Conservation (phyloP, 2,888 invertebrate species). For the Emesis furor region DNA sequence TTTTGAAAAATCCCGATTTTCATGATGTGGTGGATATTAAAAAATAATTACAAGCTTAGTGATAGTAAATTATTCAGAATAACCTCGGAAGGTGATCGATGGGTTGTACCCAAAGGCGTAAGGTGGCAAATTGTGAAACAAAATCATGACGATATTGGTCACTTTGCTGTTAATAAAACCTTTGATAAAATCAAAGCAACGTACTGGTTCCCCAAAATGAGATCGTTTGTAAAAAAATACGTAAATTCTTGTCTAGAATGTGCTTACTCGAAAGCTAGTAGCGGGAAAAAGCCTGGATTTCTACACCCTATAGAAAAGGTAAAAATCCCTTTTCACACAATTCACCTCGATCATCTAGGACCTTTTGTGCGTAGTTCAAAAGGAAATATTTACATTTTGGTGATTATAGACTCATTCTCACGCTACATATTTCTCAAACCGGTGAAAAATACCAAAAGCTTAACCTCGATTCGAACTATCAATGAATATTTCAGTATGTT, state of each 20-base stretch:
- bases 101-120: conserved; percentile 14
- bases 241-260: conserved; percentile 61
- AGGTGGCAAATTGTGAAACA: conserved; percentile 68
- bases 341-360: conserved; percentile 71
- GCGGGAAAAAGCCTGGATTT: conserved; percentile 57
- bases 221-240: conserved; percentile 64
- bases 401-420: conserved; percentile 52
- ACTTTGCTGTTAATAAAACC: conserved; percentile 66
- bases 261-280: conserved; percentile 50
- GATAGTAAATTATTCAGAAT: background rate
- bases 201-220: conserved; percentile 73
- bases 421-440: background rate
- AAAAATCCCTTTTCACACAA: conserved; percentile 69
- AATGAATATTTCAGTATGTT: conserved; percentile 65
- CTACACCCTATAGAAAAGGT: conserved; percentile 70
- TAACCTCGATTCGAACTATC: conserved; percentile 45
- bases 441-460: conserved; percentile 25
- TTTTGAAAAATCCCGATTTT: background rate
- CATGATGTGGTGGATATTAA: background rate
- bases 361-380: conserved; percentile 63
- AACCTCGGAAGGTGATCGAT: background rate
- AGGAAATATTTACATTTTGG: conserved; percentile 62
- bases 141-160: conserved; percentile 72
- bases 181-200: background rate
- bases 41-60: background rate